Conservation (phyloP, 1,140 invertebrate genomes). For the Drosophila watanabei region DNA sequence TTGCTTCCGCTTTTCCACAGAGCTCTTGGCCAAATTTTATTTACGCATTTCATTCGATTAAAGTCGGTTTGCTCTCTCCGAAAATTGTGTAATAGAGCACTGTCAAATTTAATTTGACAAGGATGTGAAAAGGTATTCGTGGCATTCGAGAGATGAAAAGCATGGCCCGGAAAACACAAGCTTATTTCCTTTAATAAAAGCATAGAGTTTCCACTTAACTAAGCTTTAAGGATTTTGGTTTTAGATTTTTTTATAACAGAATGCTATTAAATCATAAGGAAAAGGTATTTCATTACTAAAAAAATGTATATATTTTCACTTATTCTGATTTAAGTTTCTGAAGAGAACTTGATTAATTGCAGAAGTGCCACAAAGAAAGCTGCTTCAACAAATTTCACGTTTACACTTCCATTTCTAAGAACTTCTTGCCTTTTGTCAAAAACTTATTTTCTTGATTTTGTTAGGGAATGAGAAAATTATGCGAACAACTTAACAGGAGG, state of each 20-base stretch:
- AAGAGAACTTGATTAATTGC: too few species aligned
- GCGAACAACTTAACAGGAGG: constrained; percentile 35
- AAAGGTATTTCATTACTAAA: neutral
- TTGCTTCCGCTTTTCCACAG: constrained; percentile 32
- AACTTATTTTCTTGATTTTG: constrained; percentile 14
- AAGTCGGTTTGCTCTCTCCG: constrained; percentile 31
- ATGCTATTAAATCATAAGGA: neutral
- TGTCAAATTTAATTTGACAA: constrained; percentile 70
- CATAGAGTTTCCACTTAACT: neutral
- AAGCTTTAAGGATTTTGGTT: neutral
- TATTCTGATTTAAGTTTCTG: neutral
- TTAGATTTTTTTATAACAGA: neutral
- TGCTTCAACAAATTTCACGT: neutral
- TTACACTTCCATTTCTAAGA: neutral
- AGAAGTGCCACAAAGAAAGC: neutral
- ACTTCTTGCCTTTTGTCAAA: constrained; percentile 4
- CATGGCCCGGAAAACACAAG: constrained; percentile 13
- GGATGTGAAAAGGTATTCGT: constrained; percentile 42
- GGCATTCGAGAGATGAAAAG: constrained; percentile 13
- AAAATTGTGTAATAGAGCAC: constrained; percentile 73
- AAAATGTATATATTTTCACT: neutral
- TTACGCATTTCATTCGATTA: constrained; percentile 78
- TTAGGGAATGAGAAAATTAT: constrained; percentile 32
- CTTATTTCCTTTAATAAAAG: constrained; percentile 18
- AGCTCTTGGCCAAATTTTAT: constrained; percentile 59